Percentiles rank a stretch among this genome's conserved stretches.
Conservation (phyloP, 1,140 invertebrate species). For the Oncopodura yosiiana region DNA sequence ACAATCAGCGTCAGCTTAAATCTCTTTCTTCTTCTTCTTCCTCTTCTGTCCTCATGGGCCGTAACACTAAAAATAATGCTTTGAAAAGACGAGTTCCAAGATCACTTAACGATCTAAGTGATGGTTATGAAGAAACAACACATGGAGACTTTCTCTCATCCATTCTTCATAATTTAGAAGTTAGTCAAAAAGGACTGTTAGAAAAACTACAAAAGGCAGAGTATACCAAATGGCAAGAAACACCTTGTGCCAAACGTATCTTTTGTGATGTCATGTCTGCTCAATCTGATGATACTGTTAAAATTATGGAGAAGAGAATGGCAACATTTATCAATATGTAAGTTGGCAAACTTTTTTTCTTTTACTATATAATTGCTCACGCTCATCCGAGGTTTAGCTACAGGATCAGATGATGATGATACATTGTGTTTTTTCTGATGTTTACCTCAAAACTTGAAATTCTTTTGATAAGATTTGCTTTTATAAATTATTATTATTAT, state of each 20-base stretch:
- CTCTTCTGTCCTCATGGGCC: slow-evolving; percentile 32
- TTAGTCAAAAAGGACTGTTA: slow-evolving; percentile 39
- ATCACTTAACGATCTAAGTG: slow-evolving; percentile 37
- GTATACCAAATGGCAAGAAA: slow-evolving; percentile 56
- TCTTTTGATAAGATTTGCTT: background rate
- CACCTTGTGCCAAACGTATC: slow-evolving; percentile 60
- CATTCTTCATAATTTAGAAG: slow-evolving; percentile 48
- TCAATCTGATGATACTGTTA: slow-evolving; percentile 52
- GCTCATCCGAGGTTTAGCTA: background rate
- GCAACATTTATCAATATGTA: slow-evolving; percentile 55
- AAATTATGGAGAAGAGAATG: slow-evolving; percentile 69
- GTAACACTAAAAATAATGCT: slow-evolving; percentile 12
- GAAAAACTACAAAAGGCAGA: slow-evolving; percentile 35
- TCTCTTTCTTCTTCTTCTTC: slow-evolving; percentile 42
- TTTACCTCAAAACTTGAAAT: too few species aligned
- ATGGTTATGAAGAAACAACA: too few species aligned
- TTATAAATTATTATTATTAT: background rate
- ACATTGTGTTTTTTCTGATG: background rate
- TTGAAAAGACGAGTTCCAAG: slow-evolving; percentile 37
- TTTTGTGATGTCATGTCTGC: slow-evolving; percentile 62
- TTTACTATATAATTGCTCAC: background rate
- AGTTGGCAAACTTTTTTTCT: slow-evolving; percentile 42
- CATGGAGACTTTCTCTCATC: slow-evolving; percentile 43
- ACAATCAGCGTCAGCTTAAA: slow-evolving; percentile 7
- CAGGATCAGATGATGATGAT: background rate